Conservation (phyloP, 2,888 invertebrate genomes). For the Allacma fusca region DNA sequence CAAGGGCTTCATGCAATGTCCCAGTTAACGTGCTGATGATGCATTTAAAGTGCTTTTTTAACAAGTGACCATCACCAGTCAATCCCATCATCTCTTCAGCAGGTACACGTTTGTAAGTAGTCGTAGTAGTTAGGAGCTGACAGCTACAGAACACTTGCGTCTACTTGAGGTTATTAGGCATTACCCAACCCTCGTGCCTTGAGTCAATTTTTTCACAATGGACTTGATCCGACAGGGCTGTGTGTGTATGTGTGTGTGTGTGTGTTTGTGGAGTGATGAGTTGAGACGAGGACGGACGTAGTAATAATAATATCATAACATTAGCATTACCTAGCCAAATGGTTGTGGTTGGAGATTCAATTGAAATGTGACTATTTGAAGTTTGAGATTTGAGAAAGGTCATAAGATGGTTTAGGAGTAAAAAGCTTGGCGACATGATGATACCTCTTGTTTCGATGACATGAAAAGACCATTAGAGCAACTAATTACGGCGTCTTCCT, state of each 20-base stretch:
- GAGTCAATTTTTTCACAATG: constrained; percentile 25
- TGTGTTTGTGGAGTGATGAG: constrained; percentile 6
- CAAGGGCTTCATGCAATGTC: too few relatives aligned
- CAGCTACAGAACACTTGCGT: neutral
- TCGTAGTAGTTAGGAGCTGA: neutral
- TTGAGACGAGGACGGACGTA: constrained; percentile 8
- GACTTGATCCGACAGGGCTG: neutral
- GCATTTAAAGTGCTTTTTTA: neutral
- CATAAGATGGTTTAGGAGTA: constrained; percentile 49
- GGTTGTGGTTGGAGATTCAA: constrained; percentile 10
- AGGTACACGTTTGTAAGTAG: neutral
- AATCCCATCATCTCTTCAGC: neutral
- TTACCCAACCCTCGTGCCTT: constrained; percentile 29
- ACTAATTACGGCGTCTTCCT: constrained; percentile 61
- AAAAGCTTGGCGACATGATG: constrained; percentile 61
- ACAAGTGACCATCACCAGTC: neutral
- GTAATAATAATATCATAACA: constrained; percentile 16
- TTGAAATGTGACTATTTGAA: constrained; percentile 42
- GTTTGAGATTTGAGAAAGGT: constrained; percentile 54
- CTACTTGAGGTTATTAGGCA: neutral
- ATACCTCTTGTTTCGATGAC: constrained; percentile 60
- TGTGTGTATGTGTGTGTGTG: too few relatives aligned
- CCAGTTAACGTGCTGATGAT: neutral
- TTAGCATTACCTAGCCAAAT: constrained; percentile 22
- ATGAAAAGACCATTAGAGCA: constrained; percentile 62